Evolutionary conservation across 2,888 invertebrate genomes (phyloP), one percentile per base, ranked within the genome.

Genomic region (Barypeithes pellucidus): DNA sequence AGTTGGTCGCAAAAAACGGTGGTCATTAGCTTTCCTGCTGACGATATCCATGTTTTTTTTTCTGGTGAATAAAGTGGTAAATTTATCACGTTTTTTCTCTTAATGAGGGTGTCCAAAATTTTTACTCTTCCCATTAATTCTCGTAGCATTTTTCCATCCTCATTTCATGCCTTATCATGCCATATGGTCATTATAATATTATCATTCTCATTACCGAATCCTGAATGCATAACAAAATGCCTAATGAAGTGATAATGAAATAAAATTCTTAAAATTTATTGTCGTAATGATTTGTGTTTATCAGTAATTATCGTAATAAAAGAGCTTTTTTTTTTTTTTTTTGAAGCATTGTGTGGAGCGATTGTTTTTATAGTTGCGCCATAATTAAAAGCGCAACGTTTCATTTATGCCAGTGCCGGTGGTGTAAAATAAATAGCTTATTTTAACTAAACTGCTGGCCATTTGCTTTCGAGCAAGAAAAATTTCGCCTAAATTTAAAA

Each of bases 191-290:
- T 57, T 57, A 12, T 4, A 29, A 8, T 4, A 29, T 29, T 29
- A 29, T 29, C 29, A 7, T 29, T 29, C 29, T 12, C 50, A 22
- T 24, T 52, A 57, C 16, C 14, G 9, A 54, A 54, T 33, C 33
- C n/a, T 4, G 14, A 33, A 36, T 33, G 16, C 54, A 5, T 57
- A 33, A 57, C 54, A 57, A 36, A 33, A 36, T 57, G 54, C 24
- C 54, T 57, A 57, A 57, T 57, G 33, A 57, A 57, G 54, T 33
- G 54, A 33, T 57, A 57, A 33, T 18, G 33, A 14, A 57, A 16
- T 14, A 7, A 52, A 52, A 52, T 39, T 43, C 43, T 43, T 43
- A n/a, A 43, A 43, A 43, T 16, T 39, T 29, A n/a, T 39, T 5
- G 39, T n/a, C 24, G 20, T 33, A 33, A 57, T 57, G 24, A 29